phyloP scores from a whole-genome alignment of 2,113 vertebrate genomes.

The Gadus macrocephalus region DNA sequence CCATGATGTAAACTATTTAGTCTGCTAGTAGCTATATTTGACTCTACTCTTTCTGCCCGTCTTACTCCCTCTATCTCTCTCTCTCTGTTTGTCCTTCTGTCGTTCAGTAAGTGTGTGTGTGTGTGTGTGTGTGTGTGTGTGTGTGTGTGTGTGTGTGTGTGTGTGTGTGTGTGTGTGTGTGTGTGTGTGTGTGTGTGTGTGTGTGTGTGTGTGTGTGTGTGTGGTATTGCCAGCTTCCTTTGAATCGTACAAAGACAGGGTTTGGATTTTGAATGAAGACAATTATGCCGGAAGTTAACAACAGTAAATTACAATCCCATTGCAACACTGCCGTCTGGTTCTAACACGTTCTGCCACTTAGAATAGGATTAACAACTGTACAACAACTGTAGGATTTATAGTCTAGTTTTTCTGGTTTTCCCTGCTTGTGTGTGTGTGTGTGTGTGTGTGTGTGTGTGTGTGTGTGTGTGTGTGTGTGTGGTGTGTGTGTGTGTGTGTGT shows the following conservation, averaged over 20 bases:
- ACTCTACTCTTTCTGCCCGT: slow-evolving; percentile 7
- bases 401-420: too few relatives aligned
- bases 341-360: too few relatives aligned
- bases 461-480: too few relatives aligned
- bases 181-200: slow-evolving; percentile 4
- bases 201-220: background rate
- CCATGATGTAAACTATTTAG: slow-evolving; percentile 65
- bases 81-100: slow-evolving; percentile 14
- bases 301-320: too few relatives aligned
- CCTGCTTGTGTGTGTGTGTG: background rate
- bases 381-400: too few relatives aligned
- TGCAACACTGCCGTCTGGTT: too few relatives aligned
- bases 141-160: background rate
- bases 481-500: too few relatives aligned
- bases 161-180: slow-evolving; percentile 1
- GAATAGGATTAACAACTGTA: too few relatives aligned
- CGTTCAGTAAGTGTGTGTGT: background rate
- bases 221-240: background rate
- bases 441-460: background rate
- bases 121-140: background rate
- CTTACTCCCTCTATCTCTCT: background rate
- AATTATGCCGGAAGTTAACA: too few relatives aligned
- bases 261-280: too few relatives aligned
- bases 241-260: too few relatives aligned
- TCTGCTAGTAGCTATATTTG: slow-evolving; percentile 32